These are phyloP conservation scores for Microcaecilia unicolor DNA, from an alignment of 2,797 vertebrate genomes.

Conservation along the genomic window DNA sequence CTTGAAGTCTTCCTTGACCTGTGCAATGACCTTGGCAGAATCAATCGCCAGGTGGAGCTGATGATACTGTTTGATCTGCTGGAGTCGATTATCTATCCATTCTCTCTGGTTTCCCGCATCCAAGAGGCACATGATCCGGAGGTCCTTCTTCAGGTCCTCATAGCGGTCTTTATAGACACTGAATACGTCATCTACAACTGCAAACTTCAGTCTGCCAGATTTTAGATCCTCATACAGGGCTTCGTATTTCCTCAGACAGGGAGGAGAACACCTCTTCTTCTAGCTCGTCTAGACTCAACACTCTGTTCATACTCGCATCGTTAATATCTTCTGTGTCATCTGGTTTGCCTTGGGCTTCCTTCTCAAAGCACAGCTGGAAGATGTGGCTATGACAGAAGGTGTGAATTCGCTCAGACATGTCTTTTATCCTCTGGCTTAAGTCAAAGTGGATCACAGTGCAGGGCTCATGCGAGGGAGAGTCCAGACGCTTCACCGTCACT, in stretches of 20 bases:
- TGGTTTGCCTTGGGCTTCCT: conserved; percentile 26
- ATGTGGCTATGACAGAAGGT: conserved; percentile 57
- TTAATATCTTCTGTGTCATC: fast-evolving
- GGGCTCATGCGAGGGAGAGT: fast-evolving
- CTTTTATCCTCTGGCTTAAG: conserved; percentile 41
- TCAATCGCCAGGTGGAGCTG: conserved; percentile 73
- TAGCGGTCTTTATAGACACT: conserved; percentile 57
- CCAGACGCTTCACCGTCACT: conserved; percentile 40
- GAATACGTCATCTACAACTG: conserved; percentile 60
- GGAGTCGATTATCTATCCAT: conserved; percentile 65
- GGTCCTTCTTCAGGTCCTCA: conserved; percentile 47
- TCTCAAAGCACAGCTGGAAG: conserved; percentile 69
- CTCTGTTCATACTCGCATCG: neutral
- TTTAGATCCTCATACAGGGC: conserved; percentile 51
- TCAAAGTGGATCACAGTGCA: conserved; percentile 46
- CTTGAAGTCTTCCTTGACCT: conserved; percentile 59
- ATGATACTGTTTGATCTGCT: conserved; percentile 83
- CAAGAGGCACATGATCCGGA: conserved; percentile 52
- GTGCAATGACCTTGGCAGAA: conserved; percentile 65
- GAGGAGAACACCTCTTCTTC: conserved; percentile 38
- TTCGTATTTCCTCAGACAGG: conserved; percentile 44
- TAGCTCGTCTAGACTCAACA: conserved; percentile 24
- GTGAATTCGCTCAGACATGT: conserved; percentile 45
- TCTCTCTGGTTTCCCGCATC: conserved; percentile 1
- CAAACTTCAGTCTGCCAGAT: conserved; percentile 61